A percentile compares a stretch with the other conserved stretches of the same genome.
These are phyloP conservation scores for Melanophora roralis DNA, from an alignment of 2,888 invertebrate species.

Conservation along the genomic window DNA sequence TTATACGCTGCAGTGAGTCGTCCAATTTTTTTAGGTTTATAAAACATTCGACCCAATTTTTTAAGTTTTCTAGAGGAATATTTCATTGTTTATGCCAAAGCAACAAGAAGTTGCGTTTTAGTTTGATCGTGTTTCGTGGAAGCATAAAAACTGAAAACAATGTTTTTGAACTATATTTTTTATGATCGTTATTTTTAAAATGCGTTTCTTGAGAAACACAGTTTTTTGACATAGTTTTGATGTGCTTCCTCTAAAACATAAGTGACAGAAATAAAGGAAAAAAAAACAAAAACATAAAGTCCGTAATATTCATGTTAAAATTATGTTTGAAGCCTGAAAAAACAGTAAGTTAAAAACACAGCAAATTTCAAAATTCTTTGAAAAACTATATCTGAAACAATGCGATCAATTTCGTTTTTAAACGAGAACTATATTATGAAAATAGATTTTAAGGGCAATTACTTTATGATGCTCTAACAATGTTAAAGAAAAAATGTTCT, in stretches of 20 bases:
- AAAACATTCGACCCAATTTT: constrained; percentile 59
- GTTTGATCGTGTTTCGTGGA: constrained; percentile 32
- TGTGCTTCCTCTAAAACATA: constrained; percentile 27
- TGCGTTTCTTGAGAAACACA: constrained; percentile 43
- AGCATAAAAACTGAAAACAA: constrained; percentile 42
- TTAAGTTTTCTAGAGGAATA: constrained; percentile 55
- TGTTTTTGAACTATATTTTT: constrained; percentile 55
- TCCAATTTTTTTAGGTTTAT: constrained; percentile 53
- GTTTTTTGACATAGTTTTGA: constrained; percentile 52
- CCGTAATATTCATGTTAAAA: not conserved
- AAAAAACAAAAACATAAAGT: constrained; percentile 20
- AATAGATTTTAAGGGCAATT: constrained; percentile 21
- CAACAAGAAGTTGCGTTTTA: constrained; percentile 36
- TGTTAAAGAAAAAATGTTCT: constrained; percentile 9
- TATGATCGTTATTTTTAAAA: constrained; percentile 26
- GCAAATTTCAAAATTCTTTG: constrained; percentile 10
- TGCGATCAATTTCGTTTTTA: constrained; percentile 46
- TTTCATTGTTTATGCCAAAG: constrained; percentile 43
- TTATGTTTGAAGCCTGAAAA: constrained; percentile 25
- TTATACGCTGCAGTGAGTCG: constrained; percentile 41
- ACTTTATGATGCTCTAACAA: constrained; percentile 16
- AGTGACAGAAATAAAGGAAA: constrained; percentile 20
- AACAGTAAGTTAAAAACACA: not conserved
- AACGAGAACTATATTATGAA: constrained; percentile 48
- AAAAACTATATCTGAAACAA: constrained; percentile 28